Base-by-base conservation (phyloP, 1,140 invertebrate genomes). In the Nixonia krombeini region DNA sequence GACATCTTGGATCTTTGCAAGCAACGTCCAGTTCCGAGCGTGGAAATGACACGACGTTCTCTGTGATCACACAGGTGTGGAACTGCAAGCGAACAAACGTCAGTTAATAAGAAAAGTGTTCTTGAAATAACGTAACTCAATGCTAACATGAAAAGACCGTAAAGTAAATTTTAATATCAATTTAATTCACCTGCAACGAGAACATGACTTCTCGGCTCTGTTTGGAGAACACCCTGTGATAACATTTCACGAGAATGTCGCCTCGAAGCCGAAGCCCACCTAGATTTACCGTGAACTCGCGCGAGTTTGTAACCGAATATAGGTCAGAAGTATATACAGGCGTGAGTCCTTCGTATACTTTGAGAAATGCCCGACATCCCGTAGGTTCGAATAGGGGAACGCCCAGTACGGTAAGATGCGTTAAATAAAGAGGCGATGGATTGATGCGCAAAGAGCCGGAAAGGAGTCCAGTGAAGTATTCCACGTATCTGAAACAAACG, bases 181-280 rank as follows among this genome's bases (percentile, higher is more conserved):
- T 21, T 21, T 21, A 3, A 6, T 21, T 21, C 21, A 85, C 83
- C 83, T 86, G 85, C 9, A 85, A 72, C 1, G 84, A 85, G 58
- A 85, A 86, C 76, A 86, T 84, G 10, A 84, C 77, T 68, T 86
- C 82, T 7, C 83, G 75, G 38, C 74, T 80, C 44, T 84, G 83
- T 53, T 83, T 85, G 47, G 82, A 76, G 66, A 82, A 79, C 65
- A 83, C 85, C 67, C 92, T 89, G 73, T 95, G 90, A 85, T 96
- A 96, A 76, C 94, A 95, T 80, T 95, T 96, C 67, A 97, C 89
- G 9, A 96, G 87, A 62, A 97, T 93, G 83, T 96, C 95, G 0
- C 95, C 95, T 15, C 94, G 87, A 3, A 97, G 87, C 31, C 93
- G 91, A 25, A 96, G 88, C 9, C 87, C 85, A 1, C 87, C 90